Base-by-base conservation (phyloP, 2,113 vertebrate species). In the Takifugu flavidus region DNA sequence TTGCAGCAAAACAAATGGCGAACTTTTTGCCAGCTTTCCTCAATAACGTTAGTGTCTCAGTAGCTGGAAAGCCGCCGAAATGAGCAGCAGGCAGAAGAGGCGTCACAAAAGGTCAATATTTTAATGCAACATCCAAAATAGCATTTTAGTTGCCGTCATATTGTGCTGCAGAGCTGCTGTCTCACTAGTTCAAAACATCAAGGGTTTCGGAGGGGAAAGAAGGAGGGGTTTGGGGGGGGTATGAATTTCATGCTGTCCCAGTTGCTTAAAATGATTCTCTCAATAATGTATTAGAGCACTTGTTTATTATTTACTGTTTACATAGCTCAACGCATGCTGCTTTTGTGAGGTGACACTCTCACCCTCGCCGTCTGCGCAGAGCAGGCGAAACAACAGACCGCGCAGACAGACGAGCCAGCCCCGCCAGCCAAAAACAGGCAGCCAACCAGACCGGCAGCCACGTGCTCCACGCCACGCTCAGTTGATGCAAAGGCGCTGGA, bases 301-400 rank as follows among this genome's bases (percentile, higher is more conserved):
- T 89, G 90, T 90, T 89, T 90, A 89, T 90, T 89, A 90, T 91
- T 90, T 91, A 88, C 88, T 89, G 89, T 91, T 90, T 90, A 90
- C 89, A 89, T 75, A 83, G 75, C 78, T 81, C 78, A 51, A 78
- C 76, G 82, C 82, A 65, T 83, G 82, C 82, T 82, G 85, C 82
- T 88, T 80, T 81, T 74, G 78, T 80, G 78, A 82, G 83, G 74
- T 80, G 84, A 87, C 86, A 89, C 57, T 71, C 80, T 82, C 73
- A 79, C 78, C 71, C 72, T 26, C 44, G 14, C 67, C 60, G 75
- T 74, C 82, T 86, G 85, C 78, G 67, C 76, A 75, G 78, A 79
- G 72, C 82, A 69, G 75, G 68, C 67, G 66, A 63, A 81, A 79
- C 75, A 65, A 75, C 58, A 49, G 53, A n/a, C 54, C 14, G 53